A percentile compares a stretch with the other conserved stretches of the same genome.
These are phyloP conservation scores for Hemiscyllium ocellatum DNA, from an alignment of 2,113 vertebrate species.

Conservation along the genomic window DNA sequence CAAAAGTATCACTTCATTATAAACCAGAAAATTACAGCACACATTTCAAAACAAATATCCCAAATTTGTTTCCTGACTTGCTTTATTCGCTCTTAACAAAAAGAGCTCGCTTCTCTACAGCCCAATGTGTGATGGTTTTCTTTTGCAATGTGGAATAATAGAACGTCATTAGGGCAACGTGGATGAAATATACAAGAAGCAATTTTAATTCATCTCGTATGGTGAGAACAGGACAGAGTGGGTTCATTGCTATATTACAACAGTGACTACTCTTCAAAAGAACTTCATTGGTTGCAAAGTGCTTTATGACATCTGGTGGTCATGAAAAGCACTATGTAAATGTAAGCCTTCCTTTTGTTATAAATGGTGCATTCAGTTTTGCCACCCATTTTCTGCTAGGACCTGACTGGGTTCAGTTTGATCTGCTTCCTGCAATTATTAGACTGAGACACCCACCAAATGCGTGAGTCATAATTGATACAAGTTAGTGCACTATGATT, in stretches of 20 bases:
- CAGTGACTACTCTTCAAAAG: neutral
- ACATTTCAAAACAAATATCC: neutral
- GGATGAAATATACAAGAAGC: neutral
- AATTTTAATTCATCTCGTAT: neutral
- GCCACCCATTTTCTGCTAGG: neutral
- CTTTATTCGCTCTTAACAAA: neutral
- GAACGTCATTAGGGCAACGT: neutral
- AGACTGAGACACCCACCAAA: neutral
- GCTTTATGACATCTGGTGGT: neutral
- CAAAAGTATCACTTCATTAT: slow-evolving; percentile 47
- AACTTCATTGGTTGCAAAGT: neutral
- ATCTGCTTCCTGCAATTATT: neutral
- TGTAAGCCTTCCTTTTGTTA: neutral
- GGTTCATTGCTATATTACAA: neutral
- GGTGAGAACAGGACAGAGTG: neutral
- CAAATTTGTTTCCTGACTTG: slow-evolving; percentile 3
- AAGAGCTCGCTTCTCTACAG: neutral
- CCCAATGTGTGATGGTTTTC: neutral
- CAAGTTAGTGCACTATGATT: neutral
- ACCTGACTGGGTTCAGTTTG: neutral
- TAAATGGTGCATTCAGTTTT: neutral
- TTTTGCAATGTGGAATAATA: neutral
- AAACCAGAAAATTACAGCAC: slow-evolving; percentile 42
- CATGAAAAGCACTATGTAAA: neutral
- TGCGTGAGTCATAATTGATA: neutral